These are phyloP conservation scores for Otus sunia DNA, from an alignment of 2,113 vertebrate species.

Conservation along the genomic window DNA sequence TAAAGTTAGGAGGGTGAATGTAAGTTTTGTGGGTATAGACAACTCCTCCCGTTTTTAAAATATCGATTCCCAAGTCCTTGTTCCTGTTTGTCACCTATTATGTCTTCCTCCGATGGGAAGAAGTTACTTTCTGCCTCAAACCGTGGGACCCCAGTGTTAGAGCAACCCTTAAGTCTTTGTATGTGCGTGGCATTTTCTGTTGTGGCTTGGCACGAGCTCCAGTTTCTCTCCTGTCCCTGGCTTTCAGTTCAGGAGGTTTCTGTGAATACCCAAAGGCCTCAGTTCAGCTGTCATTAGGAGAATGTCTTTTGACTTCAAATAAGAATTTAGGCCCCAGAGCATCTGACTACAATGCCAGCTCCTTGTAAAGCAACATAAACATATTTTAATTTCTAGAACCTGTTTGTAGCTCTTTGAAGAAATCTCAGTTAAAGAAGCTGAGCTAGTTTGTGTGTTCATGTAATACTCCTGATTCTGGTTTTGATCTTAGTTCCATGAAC, in stretches of 20 bases:
- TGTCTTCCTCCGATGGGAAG: not conserved
- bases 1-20: not conserved
- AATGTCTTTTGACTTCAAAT: conserved; percentile 12
- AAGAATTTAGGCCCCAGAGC: not conserved
- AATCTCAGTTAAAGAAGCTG: not conserved
- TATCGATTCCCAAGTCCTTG: not conserved
- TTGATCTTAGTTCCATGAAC: not conserved
- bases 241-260: conserved; percentile 3
- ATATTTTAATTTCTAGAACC: not conserved
- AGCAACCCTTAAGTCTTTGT: not conserved
- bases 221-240: not conserved
- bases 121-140: not conserved
- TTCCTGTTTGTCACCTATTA: not conserved
- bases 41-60: not conserved
- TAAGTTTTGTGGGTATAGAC: not conserved
- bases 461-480: not conserved
- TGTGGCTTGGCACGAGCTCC: not conserved
- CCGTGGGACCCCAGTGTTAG: not conserved
- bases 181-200: not conserved
- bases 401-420: not conserved
- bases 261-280: not conserved
- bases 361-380: not conserved
- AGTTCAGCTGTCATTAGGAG: not conserved
- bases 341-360: not conserved
- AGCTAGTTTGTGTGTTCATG: not conserved